Evolutionary conservation across 2,888 invertebrate species (phyloP), one percentile per base, ranked within the genome.

Genomic region (Adelognathus sp.): DNA sequence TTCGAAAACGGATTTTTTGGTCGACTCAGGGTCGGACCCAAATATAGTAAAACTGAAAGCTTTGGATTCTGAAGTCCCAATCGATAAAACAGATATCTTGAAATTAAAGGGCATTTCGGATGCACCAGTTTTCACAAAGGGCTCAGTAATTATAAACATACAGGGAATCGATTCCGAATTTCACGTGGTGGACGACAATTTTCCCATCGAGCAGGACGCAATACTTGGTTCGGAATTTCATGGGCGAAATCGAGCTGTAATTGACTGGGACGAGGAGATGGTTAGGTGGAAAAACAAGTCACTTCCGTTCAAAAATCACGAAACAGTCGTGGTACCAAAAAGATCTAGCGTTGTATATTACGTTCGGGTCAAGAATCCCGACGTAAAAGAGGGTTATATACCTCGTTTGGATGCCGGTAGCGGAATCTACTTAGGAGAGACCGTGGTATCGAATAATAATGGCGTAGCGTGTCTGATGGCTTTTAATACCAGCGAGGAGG

Each of bases 401-500:
- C 67, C 67, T 4, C 67, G 60, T 5, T 31, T 67, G 27, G 6
- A 74, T 16, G 50, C 50, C 18, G 7, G n/a, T 9, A 29, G 24
- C n/a, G 60, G 41, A 21, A 61, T 75, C 7, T 69, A 60, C 14
- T 14, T 61, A 1, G 61, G 75, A 9, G 52, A 61, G 36, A 39
- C 16, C 3, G 27, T 31, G 7, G 67, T 60, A n/a, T 29, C 18
- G 5, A 75, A 75, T 29, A 21, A 11, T 46, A 46, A 69, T 27
- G 63, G 61, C 29, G 27, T 44, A 66, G 73, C 73, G 36, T 74
- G 33, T 9, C 33, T 74, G 24, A 50, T 39, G 24, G 74, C 54
- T 18, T 36, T 58, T 9, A 75, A 75, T 18, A 61, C 61, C 6
- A 44, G 27, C 1, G 67, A 52, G 4, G 67, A 50, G 7, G 75